Base-by-base conservation (phyloP, 2,113 vertebrate species). In the Merops nubicus region DNA sequence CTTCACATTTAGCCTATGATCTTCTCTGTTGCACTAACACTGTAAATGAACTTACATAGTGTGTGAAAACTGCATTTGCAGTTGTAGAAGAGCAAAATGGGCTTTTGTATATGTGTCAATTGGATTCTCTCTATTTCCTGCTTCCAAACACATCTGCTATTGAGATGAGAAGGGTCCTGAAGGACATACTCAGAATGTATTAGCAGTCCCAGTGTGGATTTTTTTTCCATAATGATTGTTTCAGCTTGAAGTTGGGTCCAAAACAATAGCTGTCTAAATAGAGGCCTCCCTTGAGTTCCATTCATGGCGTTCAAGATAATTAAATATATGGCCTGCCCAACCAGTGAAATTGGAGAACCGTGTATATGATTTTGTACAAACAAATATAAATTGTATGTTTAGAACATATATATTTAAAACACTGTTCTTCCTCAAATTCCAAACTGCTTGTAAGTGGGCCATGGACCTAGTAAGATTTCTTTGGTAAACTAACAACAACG, bases 21-120 rank as follows among this genome's bases (percentile, higher is more conserved):
- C 6, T 79, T 95, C 76, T 53, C 14, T 48, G 29, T 21, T 26
- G 36, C 70, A 56, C 48, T 57, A 64, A 63, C 11, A 72, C 53
- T 79, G 62, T 47, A 94, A 89, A 94, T 93, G 69, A 75, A 60
- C 48, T 54, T 85, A 73, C 9, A 54, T 1, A 45, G 36, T 45
- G 40, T 57, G 45, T 95, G 74, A 76, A 91, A 94, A 89, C 50
- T 73, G 9, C 28, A 79, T 91, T 89, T 96, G 17, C 62, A 82
- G 40, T 91, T 78, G 74, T 11, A 54, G 60, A 79, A 47, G 12
- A 50, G 25, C 45, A 89, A 76, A 93, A 89, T 69, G 31, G n/a
- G 28, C 15, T 88, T 89, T 53, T 63, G 20, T 78, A 16, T 79
- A 38, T 15, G 82, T 42, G 34, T 51, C 56, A 68, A 0, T 48